These are phyloP conservation scores for Acleris laterana DNA, from an alignment of 2,888 invertebrate genomes.

Conservation along the genomic window DNA sequence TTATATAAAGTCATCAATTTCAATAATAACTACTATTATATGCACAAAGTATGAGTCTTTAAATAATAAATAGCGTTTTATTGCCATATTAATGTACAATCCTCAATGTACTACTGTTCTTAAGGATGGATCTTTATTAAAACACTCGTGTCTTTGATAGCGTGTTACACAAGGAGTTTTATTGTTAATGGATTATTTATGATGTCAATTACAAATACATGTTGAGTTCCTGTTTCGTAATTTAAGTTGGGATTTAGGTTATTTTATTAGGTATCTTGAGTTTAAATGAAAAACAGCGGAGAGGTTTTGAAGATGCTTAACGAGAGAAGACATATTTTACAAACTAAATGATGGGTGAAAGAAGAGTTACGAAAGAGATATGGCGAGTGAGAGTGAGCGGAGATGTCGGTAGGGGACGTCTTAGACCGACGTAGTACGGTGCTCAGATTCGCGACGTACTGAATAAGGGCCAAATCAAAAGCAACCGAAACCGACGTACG, in stretches of 20 bases:
- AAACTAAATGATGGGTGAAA: too few species aligned
- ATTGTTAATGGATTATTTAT: slow-evolving; percentile 35
- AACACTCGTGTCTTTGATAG: slow-evolving; percentile 22
- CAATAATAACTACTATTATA: slow-evolving; percentile 74
- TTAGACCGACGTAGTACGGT: too few species aligned
- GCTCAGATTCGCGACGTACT: too few species aligned
- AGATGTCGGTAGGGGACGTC: too few species aligned
- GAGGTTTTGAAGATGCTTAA: too few species aligned
- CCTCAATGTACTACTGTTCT: slow-evolving; percentile 49
- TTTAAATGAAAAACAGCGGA: too few species aligned
- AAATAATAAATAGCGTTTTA: slow-evolving; percentile 67
- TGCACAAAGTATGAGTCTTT: slow-evolving; percentile 62
- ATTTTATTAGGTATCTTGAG: background rate
- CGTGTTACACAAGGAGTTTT: slow-evolving; percentile 30
- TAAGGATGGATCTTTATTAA: slow-evolving; percentile 40
- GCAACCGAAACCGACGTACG: too few species aligned
- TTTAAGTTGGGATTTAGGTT: background rate
- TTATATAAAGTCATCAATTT: slow-evolving; percentile 78
- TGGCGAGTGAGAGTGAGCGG: too few species aligned
- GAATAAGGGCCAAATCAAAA: too few species aligned
- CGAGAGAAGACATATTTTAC: too few species aligned
- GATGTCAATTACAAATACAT: slow-evolving; percentile 8
- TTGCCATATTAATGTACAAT: slow-evolving; percentile 58
- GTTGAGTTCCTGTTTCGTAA: background rate
- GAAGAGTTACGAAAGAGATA: too few species aligned